Percentiles rank a stretch among this genome's conserved stretches.
Evolutionary conservation across 37 sponge, comb jelly and placozoan genomes (phyloP).

Genomic region (Halichondria panicea): DNA sequence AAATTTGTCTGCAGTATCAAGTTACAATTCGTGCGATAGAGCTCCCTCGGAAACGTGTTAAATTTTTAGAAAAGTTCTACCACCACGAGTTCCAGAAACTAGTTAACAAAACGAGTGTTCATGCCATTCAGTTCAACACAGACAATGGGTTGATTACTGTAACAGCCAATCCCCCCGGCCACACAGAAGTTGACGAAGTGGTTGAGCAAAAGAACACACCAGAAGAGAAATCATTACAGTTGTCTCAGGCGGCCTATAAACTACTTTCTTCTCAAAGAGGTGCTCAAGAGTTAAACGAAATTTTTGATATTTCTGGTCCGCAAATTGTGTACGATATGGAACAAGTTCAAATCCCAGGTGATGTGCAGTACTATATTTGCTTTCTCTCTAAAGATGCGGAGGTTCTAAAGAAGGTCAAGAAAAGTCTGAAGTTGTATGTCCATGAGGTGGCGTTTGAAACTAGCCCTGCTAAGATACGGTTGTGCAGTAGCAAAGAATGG

Average conservation of each 20-base stretch:
- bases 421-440: not conserved
- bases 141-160: not conserved
- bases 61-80: slow-evolving; percentile 19
- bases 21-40: not conserved
- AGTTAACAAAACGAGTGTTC: too few species aligned
- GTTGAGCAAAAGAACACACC: not conserved
- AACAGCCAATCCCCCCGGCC: not conserved
- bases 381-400: not conserved
- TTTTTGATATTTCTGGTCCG: not conserved
- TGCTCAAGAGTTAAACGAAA: not conserved
- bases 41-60: slow-evolving; percentile 6
- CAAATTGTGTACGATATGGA: slow-evolving; percentile 16
- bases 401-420: not conserved
- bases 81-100: not conserved
- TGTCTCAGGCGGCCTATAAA: not conserved
- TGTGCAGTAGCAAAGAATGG: slow-evolving; percentile 22
- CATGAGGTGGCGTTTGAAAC: not conserved
- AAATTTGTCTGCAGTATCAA: not conserved
- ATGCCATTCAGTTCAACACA: not conserved
- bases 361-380: not conserved
- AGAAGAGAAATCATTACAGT: not conserved
- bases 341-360: not conserved
- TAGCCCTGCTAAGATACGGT: not conserved
- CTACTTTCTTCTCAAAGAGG: slow-evolving; percentile 9
- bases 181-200: not conserved